Percentiles rank a stretch among this genome's conserved stretches.
phyloP scores from a whole-genome alignment of 2,888 invertebrate species.

The Euproctis similis region DNA sequence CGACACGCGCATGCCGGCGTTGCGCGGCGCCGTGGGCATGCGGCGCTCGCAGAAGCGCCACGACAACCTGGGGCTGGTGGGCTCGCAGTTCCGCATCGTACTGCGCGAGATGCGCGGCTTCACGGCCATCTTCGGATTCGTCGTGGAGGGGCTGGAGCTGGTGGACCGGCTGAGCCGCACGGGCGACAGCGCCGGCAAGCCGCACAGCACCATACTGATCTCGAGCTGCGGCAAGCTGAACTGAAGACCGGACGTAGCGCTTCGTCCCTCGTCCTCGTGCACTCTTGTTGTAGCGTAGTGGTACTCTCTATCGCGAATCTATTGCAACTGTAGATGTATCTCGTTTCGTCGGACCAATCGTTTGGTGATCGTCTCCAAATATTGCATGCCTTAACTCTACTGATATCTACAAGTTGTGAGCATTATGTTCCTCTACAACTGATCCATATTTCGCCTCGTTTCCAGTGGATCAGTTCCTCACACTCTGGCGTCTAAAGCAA shows the following conservation, averaged over 20 bases:
- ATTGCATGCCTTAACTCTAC: too few relatives aligned
- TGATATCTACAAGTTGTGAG: too few relatives aligned
- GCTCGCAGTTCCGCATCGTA: constrained; percentile 88
- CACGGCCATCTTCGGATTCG: constrained; percentile 87
- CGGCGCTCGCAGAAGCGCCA: constrained; percentile 86
- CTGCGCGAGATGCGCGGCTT: constrained; percentile 88
- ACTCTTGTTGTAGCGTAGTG: constrained; percentile 3
- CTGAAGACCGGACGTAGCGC: constrained; percentile 31
- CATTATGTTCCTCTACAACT: too few relatives aligned
- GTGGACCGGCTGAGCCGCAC: constrained; percentile 86
- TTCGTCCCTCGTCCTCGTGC: constrained; percentile 2
- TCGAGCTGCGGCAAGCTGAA: constrained; percentile 84
- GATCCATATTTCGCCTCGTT: constrained; percentile 34
- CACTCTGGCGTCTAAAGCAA: too few relatives aligned
- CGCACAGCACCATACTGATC: constrained; percentile 83
- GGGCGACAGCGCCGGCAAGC: constrained; percentile 86
- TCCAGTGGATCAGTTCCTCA: too few relatives aligned
- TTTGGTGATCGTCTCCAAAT: constrained; percentile 20
- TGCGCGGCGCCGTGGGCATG: constrained; percentile 88
- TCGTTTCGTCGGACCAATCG: constrained; percentile 25
- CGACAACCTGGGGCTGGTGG: constrained; percentile 87
- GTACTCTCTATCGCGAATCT: constrained; percentile 7
- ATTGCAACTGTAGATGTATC: constrained; percentile 21
- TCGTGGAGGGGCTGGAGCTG: constrained; percentile 86
- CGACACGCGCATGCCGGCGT: constrained; percentile 84